Evolutionary conservation across 2,797 vertebrate genomes (phyloP).

Genomic region (Emydoidea blandingii): DNA sequence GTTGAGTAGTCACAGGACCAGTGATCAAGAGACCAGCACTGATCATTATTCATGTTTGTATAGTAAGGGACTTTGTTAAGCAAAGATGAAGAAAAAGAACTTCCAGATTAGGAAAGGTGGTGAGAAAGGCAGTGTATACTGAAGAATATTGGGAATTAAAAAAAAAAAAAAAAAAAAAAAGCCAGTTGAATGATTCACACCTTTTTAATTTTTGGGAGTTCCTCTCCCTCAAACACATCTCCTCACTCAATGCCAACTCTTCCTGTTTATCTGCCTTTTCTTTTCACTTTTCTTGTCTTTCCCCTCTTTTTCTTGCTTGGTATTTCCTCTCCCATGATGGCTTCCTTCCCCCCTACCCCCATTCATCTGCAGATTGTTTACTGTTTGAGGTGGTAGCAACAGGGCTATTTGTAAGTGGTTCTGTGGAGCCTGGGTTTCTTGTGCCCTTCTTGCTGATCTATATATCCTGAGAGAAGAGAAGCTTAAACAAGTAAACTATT

Average conservation of each 20-base stretch:
- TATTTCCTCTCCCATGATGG: not conserved
- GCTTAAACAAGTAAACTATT: too few relatives aligned
- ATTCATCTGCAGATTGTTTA: not conserved
- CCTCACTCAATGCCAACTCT: not conserved
- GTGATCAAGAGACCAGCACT: not conserved
- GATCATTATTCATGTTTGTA: not conserved
- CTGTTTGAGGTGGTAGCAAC: not conserved
- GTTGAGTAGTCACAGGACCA: not conserved
- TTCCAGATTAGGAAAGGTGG: not conserved
- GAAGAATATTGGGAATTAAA: not conserved
- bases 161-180: not conserved
- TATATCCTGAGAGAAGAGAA: too few relatives aligned
- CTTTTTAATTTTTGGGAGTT: not conserved
- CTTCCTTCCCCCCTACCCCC: not conserved
- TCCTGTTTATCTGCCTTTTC: not conserved
- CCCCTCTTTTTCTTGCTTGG: not conserved
- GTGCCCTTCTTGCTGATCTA: not conserved
- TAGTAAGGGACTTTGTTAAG: not conserved
- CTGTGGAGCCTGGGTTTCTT: not conserved
- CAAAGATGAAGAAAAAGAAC: not conserved
- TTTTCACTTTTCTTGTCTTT: not conserved
- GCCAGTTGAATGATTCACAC: not conserved
- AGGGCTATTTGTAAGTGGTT: not conserved
- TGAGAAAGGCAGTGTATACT: too few relatives aligned
- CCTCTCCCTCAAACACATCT: not conserved